These are phyloP conservation scores for Meloidogyne chitwoodi DNA, from an alignment of 1,140 invertebrate species.

Conservation along the genomic window DNA sequence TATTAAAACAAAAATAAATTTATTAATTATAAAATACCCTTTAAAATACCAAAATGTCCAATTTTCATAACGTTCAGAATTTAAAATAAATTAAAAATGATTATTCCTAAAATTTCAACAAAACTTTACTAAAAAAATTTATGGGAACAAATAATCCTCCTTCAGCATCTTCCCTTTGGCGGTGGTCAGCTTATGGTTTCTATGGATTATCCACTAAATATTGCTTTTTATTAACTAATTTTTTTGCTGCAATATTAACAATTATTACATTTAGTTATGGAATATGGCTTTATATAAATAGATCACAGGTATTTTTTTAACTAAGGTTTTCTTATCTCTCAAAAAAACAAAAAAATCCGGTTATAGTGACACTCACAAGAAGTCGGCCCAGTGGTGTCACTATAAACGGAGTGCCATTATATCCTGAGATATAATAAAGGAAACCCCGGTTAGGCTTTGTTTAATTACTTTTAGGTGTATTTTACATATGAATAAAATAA, in stretches of 20 bases:
- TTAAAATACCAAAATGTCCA: not conserved
- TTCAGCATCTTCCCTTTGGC: conserved; percentile 36
- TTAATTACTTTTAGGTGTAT: no score
- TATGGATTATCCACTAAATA: conserved; percentile 39
- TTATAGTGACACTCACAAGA: no score
- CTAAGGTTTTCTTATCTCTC: not conserved
- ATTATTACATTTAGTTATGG: conserved; percentile 51
- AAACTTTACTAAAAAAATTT: not conserved
- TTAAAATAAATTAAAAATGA: not conserved
- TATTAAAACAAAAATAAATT: not conserved
- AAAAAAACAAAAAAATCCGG: no score
- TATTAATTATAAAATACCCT: not conserved
- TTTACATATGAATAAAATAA: no score
- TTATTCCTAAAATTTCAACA: not conserved
- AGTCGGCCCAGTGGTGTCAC: no score
- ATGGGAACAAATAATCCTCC: not conserved
- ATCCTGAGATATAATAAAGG: no score
- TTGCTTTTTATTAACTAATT: conserved; percentile 43
- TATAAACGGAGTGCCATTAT: no score
- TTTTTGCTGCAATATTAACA: conserved; percentile 50
- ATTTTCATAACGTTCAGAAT: no score
- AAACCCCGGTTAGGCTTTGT: no score
- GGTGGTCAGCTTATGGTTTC: conserved; percentile 55
- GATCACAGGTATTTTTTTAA: conserved; percentile 16
- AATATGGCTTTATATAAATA: conserved; percentile 48